These are phyloP conservation scores for Macrobrachium rosenbergii DNA, from an alignment of 1,140 invertebrate species.

Conservation along the genomic window DNA sequence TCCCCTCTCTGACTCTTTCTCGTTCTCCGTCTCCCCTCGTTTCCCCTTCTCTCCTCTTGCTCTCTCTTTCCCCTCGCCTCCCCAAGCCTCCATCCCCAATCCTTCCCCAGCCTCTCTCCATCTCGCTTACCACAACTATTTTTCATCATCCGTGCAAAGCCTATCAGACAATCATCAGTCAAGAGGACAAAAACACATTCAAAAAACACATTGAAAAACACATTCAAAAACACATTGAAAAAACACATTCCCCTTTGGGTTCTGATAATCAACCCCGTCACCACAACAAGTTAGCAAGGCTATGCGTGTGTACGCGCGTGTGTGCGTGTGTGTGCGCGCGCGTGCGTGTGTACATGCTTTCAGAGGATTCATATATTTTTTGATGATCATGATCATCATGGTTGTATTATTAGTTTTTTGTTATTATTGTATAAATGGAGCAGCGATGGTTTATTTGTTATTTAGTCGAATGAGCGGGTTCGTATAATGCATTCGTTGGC, in stretches of 20 bases:
- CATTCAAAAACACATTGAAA: slow-evolving; percentile 41
- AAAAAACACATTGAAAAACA: slow-evolving; percentile 45
- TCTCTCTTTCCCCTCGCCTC: background rate
- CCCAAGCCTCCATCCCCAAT: background rate
- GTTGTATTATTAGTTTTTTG: background rate
- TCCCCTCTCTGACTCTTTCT: no score
- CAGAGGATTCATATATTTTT: background rate
- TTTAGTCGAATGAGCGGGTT: no score
- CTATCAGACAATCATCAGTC: slow-evolving; percentile 63
- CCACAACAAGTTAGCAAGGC: slow-evolving; percentile 51
- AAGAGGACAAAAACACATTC: slow-evolving; percentile 57
- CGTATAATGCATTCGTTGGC: no score
- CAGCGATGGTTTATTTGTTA: no score
- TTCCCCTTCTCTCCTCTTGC: background rate
- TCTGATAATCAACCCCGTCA: slow-evolving; percentile 56
- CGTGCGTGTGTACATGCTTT: background rate
- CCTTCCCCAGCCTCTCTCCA: slow-evolving; percentile 3
- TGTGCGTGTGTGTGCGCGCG: slow-evolving; percentile 8
- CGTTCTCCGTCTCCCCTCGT: no score
- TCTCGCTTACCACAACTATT: slow-evolving; percentile 46
- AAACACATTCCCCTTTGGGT: slow-evolving; percentile 53
- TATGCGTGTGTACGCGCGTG: slow-evolving; percentile 16
- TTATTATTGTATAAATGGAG: no score
- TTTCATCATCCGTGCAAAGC: slow-evolving; percentile 57
- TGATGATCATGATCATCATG: background rate